Evolutionary conservation across 2,113 vertebrate species (phyloP).

Genomic region (Bos indicus): DNA sequence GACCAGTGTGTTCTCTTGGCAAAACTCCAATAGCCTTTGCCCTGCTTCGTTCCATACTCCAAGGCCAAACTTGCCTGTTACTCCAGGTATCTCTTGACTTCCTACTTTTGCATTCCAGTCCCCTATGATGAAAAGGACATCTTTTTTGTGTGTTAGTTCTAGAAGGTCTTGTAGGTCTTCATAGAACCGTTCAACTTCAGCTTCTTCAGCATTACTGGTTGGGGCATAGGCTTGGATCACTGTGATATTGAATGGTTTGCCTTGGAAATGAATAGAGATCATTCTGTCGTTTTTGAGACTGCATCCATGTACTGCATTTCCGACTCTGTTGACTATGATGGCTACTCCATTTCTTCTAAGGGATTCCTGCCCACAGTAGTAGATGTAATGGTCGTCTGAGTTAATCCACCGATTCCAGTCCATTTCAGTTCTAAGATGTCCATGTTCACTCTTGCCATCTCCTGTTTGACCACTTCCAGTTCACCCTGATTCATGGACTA

Average conservation of each 20-base stretch:
- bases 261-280: neutral
- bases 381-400: neutral
- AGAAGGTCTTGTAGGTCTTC: neutral
- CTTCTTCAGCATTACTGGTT: neutral
- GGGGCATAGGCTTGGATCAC: neutral
- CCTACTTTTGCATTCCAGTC: neutral
- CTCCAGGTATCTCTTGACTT: neutral
- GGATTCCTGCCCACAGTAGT: neutral
- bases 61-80: neutral
- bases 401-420: neutral
- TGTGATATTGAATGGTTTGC: neutral
- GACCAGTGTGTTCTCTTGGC: neutral
- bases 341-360: neutral
- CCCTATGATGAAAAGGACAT: neutral
- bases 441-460: neutral
- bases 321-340: neutral
- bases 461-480: neutral
- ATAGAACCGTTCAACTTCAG: neutral
- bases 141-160: neutral
- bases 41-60: neutral
- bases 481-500: neutral
- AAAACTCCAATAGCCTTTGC: neutral
- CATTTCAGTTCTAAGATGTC: neutral
- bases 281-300: neutral
- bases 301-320: fast-evolving